These are phyloP conservation scores for Heliconius ismenius DNA, from an alignment of 2,888 invertebrate genomes.

Conservation along the genomic window DNA sequence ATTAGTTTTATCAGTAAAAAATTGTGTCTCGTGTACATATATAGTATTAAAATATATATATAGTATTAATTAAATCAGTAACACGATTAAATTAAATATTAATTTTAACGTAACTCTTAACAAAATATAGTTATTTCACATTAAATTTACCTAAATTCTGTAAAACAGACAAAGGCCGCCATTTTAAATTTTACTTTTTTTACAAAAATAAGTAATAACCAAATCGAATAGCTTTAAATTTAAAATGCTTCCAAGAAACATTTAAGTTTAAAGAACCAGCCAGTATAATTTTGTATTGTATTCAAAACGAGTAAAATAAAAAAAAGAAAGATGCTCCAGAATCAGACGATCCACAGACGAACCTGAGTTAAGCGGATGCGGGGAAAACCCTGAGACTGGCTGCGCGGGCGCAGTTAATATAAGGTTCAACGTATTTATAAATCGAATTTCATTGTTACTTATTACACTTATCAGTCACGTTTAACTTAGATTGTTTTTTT, in stretches of 20 bases:
- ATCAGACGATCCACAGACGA: constrained; percentile 27
- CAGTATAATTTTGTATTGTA: background rate
- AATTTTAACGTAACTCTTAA: no score
- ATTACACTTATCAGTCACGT: constrained; percentile 20
- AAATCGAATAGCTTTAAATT: background rate
- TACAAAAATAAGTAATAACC: background rate
- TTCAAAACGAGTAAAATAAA: background rate
- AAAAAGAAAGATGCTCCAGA: constrained; percentile 15
- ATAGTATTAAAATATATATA: no score
- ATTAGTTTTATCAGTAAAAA: no score
- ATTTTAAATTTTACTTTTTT: no score
- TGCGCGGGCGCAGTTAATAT: constrained; percentile 23
- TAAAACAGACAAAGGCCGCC: no score
- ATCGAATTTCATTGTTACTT: constrained; percentile 28
- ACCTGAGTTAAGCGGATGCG: constrained; percentile 49
- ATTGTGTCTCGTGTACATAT: no score
- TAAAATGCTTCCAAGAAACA: constrained; percentile 8
- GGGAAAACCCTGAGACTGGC: constrained; percentile 49
- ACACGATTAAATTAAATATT: no score
- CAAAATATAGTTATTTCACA: no score
- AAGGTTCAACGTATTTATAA: constrained; percentile 26
- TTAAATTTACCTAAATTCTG: no score
- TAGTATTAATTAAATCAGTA: no score
- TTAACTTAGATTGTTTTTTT: background rate
- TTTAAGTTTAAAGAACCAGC: background rate